phyloP scores from a whole-genome alignment of 2,113 vertebrate species.

The Boleophthalmus pectinirostris region DNA sequence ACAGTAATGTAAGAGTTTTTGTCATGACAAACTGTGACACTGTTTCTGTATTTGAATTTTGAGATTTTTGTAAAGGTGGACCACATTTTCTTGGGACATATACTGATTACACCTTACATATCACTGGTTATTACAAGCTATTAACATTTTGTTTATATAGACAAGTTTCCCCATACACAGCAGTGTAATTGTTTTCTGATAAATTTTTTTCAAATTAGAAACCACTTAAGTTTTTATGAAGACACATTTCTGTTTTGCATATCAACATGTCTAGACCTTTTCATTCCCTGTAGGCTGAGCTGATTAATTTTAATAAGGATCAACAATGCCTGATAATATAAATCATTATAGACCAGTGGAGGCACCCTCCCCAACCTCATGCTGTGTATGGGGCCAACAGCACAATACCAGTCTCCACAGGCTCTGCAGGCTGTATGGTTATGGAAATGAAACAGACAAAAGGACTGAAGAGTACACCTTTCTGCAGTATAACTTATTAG shows the following conservation, averaged over 20 bases:
- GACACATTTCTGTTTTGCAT: neutral
- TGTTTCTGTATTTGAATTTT: neutral
- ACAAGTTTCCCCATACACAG: neutral
- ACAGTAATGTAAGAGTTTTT: neutral
- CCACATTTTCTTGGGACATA: no score
- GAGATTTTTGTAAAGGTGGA: neutral
- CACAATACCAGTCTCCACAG: conserved; percentile 20
- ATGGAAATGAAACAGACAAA: conserved; percentile 50
- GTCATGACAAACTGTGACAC: neutral
- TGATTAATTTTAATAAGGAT: conserved; percentile 61
- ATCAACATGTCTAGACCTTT: conserved; percentile 20
- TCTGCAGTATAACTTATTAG: neutral
- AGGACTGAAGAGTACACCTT: conserved; percentile 19
- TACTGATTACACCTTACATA: no score
- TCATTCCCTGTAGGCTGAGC: conserved; percentile 33
- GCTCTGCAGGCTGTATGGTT: conserved; percentile 44
- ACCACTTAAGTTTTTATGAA: neutral
- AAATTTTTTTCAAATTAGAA: neutral
- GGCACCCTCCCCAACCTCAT: conserved; percentile 24
- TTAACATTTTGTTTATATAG: neutral
- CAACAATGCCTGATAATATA: conserved; percentile 65
- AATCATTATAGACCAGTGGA: conserved; percentile 58
- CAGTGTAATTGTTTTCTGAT: neutral
- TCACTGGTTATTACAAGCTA: neutral
- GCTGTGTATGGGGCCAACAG: conserved; percentile 44